Evolutionary conservation across 92 coral and sea anemone genomes (phyloP).

Genomic region (Hydrozoanthus gracilis): DNA sequence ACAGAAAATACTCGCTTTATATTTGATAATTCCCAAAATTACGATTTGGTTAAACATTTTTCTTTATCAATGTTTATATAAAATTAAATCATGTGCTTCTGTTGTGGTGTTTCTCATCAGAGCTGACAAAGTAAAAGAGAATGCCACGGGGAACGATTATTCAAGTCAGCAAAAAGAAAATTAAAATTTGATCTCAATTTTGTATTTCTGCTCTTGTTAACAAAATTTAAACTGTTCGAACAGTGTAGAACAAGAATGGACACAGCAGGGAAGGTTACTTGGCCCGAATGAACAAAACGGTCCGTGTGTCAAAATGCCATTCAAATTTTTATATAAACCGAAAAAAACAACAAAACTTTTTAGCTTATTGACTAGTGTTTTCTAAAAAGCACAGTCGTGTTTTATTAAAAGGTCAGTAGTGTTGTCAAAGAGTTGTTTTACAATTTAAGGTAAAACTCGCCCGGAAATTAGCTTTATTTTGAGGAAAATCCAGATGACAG

Average conservation of each 20-base stretch:
- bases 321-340: too few species aligned
- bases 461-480: conserved; percentile 37
- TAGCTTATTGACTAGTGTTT: too few species aligned
- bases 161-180: neutral
- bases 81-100: neutral
- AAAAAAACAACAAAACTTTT: too few species aligned
- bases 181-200: neutral
- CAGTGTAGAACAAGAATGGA: neutral
- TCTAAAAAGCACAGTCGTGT: too few species aligned
- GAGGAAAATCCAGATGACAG: conserved; percentile 47
- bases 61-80: neutral
- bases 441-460: conserved; percentile 10
- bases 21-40: neutral
- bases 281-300: neutral
- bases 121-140: neutral
- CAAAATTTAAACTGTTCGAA: neutral
- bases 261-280: neutral
- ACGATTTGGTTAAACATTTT: neutral
- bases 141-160: neutral
- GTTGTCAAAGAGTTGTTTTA: neutral
- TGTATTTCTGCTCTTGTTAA: neutral
- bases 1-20: too few species aligned
- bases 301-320: too few species aligned
- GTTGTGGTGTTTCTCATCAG: neutral
- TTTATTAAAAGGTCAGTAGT: too few species aligned